Percentiles rank a stretch among this genome's conserved stretches.
Evolutionary conservation across 2,113 vertebrate genomes (phyloP).

Genomic region (Lagenorhynchus albirostris): DNA sequence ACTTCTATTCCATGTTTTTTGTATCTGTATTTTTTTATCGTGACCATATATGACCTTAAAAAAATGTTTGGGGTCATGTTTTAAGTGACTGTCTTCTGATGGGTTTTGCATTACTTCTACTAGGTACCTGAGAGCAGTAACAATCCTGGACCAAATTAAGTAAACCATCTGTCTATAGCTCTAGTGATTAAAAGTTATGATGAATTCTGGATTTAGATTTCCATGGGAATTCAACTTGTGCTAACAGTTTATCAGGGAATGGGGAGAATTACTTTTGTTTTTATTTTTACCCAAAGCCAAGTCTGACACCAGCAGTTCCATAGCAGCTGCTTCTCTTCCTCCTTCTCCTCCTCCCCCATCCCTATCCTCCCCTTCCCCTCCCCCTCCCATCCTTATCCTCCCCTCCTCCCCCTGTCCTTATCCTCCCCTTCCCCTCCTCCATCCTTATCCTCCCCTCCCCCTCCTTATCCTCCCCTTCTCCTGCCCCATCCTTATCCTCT

Average conservation of each 20-base stretch:
- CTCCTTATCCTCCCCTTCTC: too few species aligned
- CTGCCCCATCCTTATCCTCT: too few species aligned
- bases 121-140: not conserved
- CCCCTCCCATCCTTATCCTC: fast-evolving
- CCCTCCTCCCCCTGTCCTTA: too few species aligned
- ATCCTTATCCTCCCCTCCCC: too few species aligned
- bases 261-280: not conserved
- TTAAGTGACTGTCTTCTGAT: not conserved
- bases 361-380: fast-evolving
- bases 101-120: not conserved
- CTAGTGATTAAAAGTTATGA: not conserved
- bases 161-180: not conserved
- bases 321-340: not conserved
- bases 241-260: not conserved
- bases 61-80: not conserved
- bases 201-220: not conserved
- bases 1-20: not conserved
- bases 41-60: not conserved
- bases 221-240: not conserved
- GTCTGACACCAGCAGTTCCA: not conserved
- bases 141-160: not conserved
- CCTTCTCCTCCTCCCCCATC: too few species aligned
- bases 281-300: not conserved
- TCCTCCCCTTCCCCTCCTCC: fast-evolving
- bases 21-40: not conserved